Conservation (phyloP, 2,888 invertebrate species). For the Aplocera efformata region DNA sequence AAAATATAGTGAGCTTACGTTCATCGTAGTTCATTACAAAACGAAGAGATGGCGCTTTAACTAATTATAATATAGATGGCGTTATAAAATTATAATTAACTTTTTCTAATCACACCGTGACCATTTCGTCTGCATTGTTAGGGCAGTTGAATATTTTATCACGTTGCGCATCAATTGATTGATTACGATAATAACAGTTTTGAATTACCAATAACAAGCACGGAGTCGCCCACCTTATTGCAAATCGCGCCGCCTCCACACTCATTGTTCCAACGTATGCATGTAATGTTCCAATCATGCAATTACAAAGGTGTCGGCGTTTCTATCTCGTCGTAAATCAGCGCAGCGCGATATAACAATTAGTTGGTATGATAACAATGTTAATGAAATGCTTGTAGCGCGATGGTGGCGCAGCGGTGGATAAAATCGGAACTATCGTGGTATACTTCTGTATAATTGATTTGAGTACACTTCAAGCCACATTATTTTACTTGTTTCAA, state of each 20-base stretch:
- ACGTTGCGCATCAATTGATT: constrained; percentile 14
- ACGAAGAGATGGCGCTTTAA: constrained; percentile 47
- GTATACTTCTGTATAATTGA: too few species aligned
- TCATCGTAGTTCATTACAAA: constrained; percentile 29
- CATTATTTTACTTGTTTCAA: too few species aligned
- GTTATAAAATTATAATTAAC: constrained; percentile 13
- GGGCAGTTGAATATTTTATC: constrained; percentile 3
- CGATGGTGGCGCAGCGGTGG: constrained; percentile 48
- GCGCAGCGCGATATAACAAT: constrained; percentile 79
- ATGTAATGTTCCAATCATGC: constrained; percentile 65
- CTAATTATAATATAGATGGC: constrained; percentile 16
- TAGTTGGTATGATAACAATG: constrained; percentile 79
- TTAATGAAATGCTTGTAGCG: constrained; percentile 77
- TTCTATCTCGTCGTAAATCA: constrained; percentile 76
- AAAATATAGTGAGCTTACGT: constrained; percentile 6
- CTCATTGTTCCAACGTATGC: constrained; percentile 54
- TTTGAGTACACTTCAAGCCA: too few species aligned
- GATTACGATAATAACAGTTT: constrained; percentile 15
- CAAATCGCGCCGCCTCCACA: constrained; percentile 36
- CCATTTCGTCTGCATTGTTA: too few species aligned
- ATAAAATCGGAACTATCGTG: constrained; percentile 41
- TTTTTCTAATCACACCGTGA: constrained; percentile 4
- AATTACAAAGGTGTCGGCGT: constrained; percentile 77
- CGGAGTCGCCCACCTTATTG: constrained; percentile 31
- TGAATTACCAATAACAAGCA: constrained; percentile 21